phyloP scores from a whole-genome alignment of 2,888 invertebrate species.

The Harmothoe impar region DNA sequence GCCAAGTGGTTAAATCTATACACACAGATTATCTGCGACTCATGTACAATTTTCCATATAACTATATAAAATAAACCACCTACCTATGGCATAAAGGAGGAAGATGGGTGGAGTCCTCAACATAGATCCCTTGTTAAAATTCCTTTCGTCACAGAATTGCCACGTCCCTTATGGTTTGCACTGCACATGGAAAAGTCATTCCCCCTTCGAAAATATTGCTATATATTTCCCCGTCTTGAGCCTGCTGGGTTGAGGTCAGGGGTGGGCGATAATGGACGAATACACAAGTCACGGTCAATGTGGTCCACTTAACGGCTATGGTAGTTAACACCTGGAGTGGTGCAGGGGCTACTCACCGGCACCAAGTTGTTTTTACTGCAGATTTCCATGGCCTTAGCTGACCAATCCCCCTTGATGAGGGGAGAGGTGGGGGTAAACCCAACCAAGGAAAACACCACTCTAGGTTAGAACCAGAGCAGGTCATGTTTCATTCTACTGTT shows the following conservation, averaged over 20 bases:
- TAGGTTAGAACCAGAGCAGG: not conserved
- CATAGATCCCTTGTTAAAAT: not conserved
- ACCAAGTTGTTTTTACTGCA: slow-evolving; percentile 16
- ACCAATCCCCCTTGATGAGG: slow-evolving; percentile 29
- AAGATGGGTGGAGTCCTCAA: no score
- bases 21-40: no score
- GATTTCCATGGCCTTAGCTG: not conserved
- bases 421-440: not conserved
- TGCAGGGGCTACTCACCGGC: not conserved
- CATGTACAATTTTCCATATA: no score
- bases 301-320: not conserved
- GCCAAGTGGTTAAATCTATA: no score
- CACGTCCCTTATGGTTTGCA: not conserved
- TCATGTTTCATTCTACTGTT: no score
- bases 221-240: not conserved
- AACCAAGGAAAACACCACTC: not conserved
- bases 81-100: no score
- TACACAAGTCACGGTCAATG: slow-evolving; percentile 23
- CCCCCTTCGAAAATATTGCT: not conserved
- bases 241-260: not conserved
- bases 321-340: not conserved
- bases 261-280: not conserved
- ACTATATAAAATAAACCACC: no score
- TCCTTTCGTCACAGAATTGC: not conserved
- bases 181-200: not conserved